These are phyloP conservation scores for Psittacula echo DNA, from an alignment of 2,797 vertebrate genomes.

Conservation along the genomic window DNA sequence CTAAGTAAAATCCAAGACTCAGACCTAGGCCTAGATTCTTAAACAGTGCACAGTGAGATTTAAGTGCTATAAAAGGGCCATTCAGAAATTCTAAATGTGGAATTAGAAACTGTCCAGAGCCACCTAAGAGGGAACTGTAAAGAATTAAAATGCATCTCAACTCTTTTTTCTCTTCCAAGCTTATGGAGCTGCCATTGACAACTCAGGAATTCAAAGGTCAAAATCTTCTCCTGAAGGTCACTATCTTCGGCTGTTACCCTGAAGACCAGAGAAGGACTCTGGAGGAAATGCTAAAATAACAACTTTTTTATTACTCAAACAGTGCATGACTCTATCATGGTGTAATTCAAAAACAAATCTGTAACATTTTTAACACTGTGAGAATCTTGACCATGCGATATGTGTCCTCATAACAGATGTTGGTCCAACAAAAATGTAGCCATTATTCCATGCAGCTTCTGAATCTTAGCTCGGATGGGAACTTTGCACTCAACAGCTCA, in stretches of 20 bases:
- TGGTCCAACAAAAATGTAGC: not conserved
- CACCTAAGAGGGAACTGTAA: not conserved
- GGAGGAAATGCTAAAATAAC: not conserved
- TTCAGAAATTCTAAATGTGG: not conserved
- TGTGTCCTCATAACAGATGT: not conserved
- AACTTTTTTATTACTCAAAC: not conserved
- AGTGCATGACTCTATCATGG: not conserved
- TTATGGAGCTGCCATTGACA: not conserved
- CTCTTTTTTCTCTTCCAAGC: not conserved
- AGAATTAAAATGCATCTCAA: not conserved
- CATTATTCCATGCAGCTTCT: not conserved
- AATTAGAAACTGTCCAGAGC: not conserved
- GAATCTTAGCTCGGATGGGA: not conserved
- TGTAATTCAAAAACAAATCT: not conserved
- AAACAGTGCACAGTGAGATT: not conserved
- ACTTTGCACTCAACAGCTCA: not conserved
- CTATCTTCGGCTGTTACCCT: not conserved
- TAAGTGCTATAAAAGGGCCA: not conserved
- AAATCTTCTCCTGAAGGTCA: not conserved
- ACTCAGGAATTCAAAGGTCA: not conserved
- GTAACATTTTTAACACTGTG: not conserved
- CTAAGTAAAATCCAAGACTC: not conserved
- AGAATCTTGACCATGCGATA: not conserved
- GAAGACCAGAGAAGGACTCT: not conserved
- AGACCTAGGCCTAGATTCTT: not conserved